A percentile compares a stretch with the other conserved stretches of the same genome.
Evolutionary conservation across 2,797 vertebrate species (phyloP).

Genomic region (Protosalanx chinensis): DNA sequence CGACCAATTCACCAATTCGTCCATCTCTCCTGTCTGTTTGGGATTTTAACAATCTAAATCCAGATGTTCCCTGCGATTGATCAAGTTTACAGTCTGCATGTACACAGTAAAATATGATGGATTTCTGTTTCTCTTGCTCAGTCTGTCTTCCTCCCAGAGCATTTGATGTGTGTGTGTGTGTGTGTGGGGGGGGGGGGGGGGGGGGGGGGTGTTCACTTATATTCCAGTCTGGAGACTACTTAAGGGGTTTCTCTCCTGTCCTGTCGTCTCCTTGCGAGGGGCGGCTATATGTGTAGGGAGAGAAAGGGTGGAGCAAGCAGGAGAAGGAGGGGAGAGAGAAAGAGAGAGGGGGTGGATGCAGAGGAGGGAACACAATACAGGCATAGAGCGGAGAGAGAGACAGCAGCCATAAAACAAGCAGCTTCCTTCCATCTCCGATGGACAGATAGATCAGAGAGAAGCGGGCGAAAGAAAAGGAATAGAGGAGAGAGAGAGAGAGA

Average conservation of each 20-base stretch:
- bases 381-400: conserved; percentile 19
- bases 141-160: not conserved
- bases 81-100: too few species aligned
- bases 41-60: too few species aligned
- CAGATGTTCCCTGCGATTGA: too few species aligned
- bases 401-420: conserved; percentile 27
- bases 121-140: not conserved
- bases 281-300: not conserved
- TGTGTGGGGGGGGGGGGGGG: not conserved
- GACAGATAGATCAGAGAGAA: conserved; percentile 4
- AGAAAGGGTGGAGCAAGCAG: conserved; percentile 1
- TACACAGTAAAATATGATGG: too few species aligned
- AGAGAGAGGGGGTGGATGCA: not conserved
- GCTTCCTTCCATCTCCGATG: conserved; percentile 27
- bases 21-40: not conserved
- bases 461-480: conserved; percentile 7
- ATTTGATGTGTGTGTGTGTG: too few species aligned
- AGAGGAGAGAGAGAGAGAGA: not conserved
- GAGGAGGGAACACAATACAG: conserved; percentile 32
- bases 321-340: not conserved
- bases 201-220: not conserved
- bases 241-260: conserved; percentile 26
- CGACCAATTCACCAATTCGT: not conserved
- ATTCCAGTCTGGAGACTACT: conserved; percentile 19
- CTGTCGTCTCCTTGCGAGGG: too few species aligned